Evolutionary conservation across 1,140 invertebrate species (phyloP), one percentile per base, ranked within the genome.

Genomic region (Drosophila punjabiensis): DNA sequence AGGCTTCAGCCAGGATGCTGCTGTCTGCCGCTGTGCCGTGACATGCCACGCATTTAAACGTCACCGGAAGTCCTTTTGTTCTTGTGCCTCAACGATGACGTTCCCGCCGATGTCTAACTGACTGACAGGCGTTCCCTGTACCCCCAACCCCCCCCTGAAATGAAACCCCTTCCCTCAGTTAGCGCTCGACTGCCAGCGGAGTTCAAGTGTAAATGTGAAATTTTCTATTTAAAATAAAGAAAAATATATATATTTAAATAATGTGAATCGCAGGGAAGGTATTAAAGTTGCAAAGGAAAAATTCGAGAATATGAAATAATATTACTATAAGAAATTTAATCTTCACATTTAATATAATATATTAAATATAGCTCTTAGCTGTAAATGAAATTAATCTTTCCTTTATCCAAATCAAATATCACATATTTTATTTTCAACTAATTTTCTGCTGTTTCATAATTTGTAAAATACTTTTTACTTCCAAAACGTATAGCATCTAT

Each of bases 21-120:
- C 81, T 88, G 85, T 89, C 85, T 89, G 81, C 81, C 75, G 81
- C 85, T 89, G 65, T 64, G 69, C 79, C 85, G 68, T 71, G 86
- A 90, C 86, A 90, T 90, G 86, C 82, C 73, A 90, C 86, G 86
- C 86, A 90, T 90, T 90, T 90, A 90, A 90, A 82, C 82, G 79
- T 90, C 86, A 90, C 82, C 86, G 86, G 86, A 90, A 90, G 80
- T 82, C 71, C 79, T 86, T 89, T 89, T 89, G 86, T 89, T 89
- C 86, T 89, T 89, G 74, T 85, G 81, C 81, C 70, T 68, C 63
- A 68, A 65, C 66, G 77, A 79, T 80, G 77, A 80, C 76, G 76
- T 74, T 60, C 67, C 58, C 45, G 78, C 61, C 62, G 43, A 63
- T 62, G 75, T 56, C 68, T 69, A 65, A 52, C 58, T 73, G 76